Conservation (phyloP, 2,888 invertebrate genomes). For the Chydorus sphaericus region DNA sequence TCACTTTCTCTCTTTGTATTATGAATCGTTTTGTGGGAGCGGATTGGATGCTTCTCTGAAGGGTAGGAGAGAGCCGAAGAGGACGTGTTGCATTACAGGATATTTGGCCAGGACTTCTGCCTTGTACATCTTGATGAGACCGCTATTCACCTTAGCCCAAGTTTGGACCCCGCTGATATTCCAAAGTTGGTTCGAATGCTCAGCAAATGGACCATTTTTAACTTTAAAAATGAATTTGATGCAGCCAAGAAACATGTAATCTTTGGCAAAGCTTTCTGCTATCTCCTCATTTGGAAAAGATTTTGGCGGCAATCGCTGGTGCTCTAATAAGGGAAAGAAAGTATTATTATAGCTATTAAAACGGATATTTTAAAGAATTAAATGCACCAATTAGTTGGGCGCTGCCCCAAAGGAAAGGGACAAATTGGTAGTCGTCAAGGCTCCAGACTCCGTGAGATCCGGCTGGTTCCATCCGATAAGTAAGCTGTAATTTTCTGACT, state of each 20-base stretch:
- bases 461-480: slow-evolving; percentile 96
- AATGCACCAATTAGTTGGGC: slow-evolving; percentile 69
- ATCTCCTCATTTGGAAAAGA: slow-evolving; percentile 69
- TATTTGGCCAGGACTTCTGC: slow-evolving; percentile 88
- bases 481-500: slow-evolving; percentile 68
- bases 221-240: slow-evolving; percentile 80
- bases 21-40: too few species aligned
- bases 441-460: slow-evolving; percentile 99
- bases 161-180: slow-evolving; percentile 87
- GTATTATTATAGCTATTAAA: neutral
- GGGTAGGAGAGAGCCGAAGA: slow-evolving; percentile 77
- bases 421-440: slow-evolving; percentile 95
- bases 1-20: too few species aligned
- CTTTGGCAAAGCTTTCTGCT: slow-evolving; percentile 43
- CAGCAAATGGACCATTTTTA: slow-evolving; percentile 96
- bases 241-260: slow-evolving; percentile 85
- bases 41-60: slow-evolving; percentile 38
- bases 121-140: slow-evolving; percentile 96
- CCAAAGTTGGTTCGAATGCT: slow-evolving; percentile 98
- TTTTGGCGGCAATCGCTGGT: slow-evolving; percentile 66
- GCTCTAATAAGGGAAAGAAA: slow-evolving; percentile 37
- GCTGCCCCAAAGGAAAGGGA: slow-evolving; percentile 99
- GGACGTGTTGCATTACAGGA: slow-evolving; percentile 85
- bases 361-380: neutral
- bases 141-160: slow-evolving; percentile 90